Evolutionary conservation across 2,797 vertebrate species (phyloP).

Genomic region (Anisognathus igniventris): DNA sequence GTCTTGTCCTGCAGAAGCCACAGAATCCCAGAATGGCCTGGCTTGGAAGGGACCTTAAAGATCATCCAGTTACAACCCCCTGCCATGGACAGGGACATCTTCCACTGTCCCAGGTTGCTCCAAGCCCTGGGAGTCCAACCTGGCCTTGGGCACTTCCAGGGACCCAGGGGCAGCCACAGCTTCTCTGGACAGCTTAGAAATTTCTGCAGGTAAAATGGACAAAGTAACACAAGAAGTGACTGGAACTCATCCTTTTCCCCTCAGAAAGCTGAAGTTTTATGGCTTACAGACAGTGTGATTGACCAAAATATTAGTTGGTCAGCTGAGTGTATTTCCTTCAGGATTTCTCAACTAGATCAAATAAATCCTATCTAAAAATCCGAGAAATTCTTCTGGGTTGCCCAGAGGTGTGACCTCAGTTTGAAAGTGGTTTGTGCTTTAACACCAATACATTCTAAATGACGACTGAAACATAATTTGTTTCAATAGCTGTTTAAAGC

Average conservation of each 20-base stretch:
- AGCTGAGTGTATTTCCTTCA: background rate
- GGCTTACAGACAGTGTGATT: background rate
- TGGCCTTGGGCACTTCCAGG: background rate
- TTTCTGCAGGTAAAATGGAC: background rate
- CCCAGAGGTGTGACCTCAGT: background rate
- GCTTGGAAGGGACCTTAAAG: background rate
- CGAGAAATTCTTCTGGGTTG: background rate
- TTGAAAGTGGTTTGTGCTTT: background rate
- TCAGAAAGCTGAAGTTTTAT: background rate
- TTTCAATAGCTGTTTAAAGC: background rate
- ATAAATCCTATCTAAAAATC: background rate
- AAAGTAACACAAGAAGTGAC: background rate
- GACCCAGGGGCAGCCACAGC: background rate
- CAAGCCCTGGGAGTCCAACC: accelerated
- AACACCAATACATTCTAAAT: background rate
- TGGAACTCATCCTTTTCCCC: background rate
- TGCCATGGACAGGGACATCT: background rate
- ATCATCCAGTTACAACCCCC: background rate
- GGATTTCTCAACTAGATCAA: background rate
- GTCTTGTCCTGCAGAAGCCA: background rate
- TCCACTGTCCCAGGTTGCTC: background rate
- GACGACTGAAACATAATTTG: background rate
- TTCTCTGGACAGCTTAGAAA: background rate
- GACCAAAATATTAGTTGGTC: background rate
- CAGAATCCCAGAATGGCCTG: background rate